phyloP scores from a whole-genome alignment of 2,888 invertebrate genomes.

The Drosophila flavopinicola region DNA sequence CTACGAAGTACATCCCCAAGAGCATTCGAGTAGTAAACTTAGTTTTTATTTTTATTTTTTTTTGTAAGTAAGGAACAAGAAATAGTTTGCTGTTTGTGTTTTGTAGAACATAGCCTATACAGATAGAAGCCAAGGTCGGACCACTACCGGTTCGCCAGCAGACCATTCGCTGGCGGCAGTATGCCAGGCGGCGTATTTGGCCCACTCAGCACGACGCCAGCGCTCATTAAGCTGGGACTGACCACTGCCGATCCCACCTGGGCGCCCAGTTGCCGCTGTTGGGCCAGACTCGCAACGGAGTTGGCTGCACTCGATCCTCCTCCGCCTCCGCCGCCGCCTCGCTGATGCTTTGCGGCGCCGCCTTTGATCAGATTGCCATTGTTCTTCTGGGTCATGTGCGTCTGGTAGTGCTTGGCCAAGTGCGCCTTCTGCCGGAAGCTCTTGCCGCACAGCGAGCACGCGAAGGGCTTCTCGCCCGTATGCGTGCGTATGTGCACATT shows the following conservation, averaged over 20 bases:
- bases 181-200: slow-evolving; percentile 69
- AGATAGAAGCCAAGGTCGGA: slow-evolving; percentile 7
- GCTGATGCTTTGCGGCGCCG: slow-evolving; percentile 77
- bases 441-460: slow-evolving; percentile 96
- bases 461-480: slow-evolving; percentile 98
- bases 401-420: slow-evolving; percentile 96
- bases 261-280: slow-evolving; percentile 75
- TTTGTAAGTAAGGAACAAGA: slow-evolving; percentile 78
- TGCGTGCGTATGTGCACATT: slow-evolving; percentile 99
- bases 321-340: too few species aligned
- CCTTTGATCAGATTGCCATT: slow-evolving; percentile 87
- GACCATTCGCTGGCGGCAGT: slow-evolving; percentile 82
- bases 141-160: slow-evolving; percentile 83
- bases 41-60: slow-evolving; percentile 30
- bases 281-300: slow-evolving; percentile 26
- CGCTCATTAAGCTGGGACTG: slow-evolving; percentile 52
- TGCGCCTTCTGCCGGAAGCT: slow-evolving; percentile 96
- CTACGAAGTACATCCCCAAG: slow-evolving; percentile 30
- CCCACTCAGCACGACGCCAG: slow-evolving; percentile 60
- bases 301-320: slow-evolving; percentile 20
- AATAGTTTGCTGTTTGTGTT: slow-evolving; percentile 55
- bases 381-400: slow-evolving; percentile 94
- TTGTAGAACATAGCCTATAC: slow-evolving; percentile 41
- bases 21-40: slow-evolving; percentile 58
- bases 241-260: slow-evolving; percentile 53